These are phyloP conservation scores for Tamias sibiricus DNA, from an alignment of 2,113 vertebrate genomes.

Conservation along the genomic window DNA sequence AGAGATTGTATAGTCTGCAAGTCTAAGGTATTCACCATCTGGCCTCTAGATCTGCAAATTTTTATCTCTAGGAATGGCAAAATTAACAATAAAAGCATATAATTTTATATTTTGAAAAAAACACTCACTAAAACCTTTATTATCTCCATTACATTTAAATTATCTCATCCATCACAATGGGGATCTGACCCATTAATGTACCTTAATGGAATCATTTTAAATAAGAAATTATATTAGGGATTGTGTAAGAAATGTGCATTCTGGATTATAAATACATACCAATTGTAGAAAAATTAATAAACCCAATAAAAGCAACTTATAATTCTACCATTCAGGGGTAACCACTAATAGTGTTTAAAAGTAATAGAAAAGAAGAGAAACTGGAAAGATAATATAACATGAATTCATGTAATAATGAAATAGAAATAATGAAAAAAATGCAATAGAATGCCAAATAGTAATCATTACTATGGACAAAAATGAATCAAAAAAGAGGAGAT, in stretches of 20 bases:
- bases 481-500: not conserved
- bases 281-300: constrained; percentile 15
- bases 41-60: not conserved
- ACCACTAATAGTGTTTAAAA: constrained; percentile 3
- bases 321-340: not conserved
- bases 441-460: constrained; percentile 29
- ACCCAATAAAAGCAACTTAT: constrained; percentile 1
- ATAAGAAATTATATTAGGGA: not conserved
- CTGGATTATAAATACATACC: not conserved
- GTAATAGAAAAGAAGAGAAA: not conserved
- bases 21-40: constrained; percentile 33
- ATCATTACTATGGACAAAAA: constrained; percentile 41
- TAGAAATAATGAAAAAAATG: constrained; percentile 18
- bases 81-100: constrained; percentile 10
- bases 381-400: not conserved
- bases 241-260: not conserved
- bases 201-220: not conserved
- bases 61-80: not conserved
- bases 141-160: constrained; percentile 30
- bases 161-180: not conserved
- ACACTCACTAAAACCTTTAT: constrained; percentile 22
- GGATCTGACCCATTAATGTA: not conserved
- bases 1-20: not conserved
- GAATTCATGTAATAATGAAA: not conserved
- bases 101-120: constrained; percentile 43